Percentiles rank a stretch among this genome's conserved stretches.
Conservation (phyloP, 2,113 vertebrate genomes). For the Microcebus griseorufus region DNA sequence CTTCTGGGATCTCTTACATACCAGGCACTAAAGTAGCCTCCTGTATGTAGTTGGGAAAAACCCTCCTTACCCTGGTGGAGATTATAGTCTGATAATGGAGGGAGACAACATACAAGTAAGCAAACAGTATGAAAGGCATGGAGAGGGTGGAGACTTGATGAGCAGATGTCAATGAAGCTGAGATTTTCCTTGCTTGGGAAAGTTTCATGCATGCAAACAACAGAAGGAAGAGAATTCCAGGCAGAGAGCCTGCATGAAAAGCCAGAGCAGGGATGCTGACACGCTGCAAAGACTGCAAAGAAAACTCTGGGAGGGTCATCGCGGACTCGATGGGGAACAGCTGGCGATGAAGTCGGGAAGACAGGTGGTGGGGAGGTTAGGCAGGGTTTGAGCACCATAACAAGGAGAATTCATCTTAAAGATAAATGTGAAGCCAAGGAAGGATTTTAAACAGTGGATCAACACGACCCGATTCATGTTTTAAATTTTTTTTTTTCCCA, state of each 20-base stretch:
- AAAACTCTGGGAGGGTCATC: background rate
- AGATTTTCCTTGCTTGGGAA: background rate
- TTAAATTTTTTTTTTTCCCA: background rate
- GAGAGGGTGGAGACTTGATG: background rate
- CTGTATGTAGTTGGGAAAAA: background rate
- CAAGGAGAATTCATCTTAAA: background rate
- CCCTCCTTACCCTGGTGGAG: background rate
- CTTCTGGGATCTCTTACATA: background rate
- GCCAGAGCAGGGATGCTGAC: too few relatives aligned
- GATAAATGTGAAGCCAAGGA: background rate
- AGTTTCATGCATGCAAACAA: background rate
- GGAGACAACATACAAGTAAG: background rate
- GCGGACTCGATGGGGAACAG: background rate
- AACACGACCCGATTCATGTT: background rate
- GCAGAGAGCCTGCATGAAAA: background rate
- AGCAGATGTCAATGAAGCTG: background rate
- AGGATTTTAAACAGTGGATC: background rate
- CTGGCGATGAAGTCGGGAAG: background rate
- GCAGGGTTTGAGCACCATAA: background rate
- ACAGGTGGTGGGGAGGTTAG: fast-evolving
- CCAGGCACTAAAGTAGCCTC: background rate
- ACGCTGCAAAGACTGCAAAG: background rate
- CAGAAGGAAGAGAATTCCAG: background rate
- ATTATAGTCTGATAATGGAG: background rate
- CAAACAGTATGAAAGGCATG: background rate